A percentile compares a stretch with the other conserved stretches of the same genome.
phyloP scores from a whole-genome alignment of 2,113 vertebrate genomes.

The Emydocephalus ijimae region DNA sequence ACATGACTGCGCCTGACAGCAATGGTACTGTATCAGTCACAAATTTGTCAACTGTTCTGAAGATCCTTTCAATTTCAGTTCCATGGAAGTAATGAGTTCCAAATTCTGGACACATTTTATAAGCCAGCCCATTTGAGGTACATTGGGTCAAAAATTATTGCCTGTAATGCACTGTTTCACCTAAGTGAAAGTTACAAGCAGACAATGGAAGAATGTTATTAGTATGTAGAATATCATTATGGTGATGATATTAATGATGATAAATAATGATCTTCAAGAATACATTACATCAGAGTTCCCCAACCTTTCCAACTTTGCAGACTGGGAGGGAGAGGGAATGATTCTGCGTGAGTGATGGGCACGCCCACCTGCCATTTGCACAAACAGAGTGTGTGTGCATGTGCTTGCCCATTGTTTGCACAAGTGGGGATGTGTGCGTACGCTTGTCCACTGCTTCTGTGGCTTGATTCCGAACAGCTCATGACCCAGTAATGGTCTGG shows the following conservation, averaged over 20 bases:
- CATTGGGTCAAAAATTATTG: not conserved
- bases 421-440: too few species aligned
- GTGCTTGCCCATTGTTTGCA: too few species aligned
- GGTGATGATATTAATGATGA: not conserved
- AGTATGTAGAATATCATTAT: not conserved
- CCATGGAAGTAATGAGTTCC: not conserved
- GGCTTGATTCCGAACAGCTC: too few species aligned
- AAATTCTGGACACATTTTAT: not conserved
- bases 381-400: too few species aligned
- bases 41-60: not conserved
- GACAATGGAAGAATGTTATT: not conserved
- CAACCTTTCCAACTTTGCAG: too few species aligned
- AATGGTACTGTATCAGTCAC: not conserved
- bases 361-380: too few species aligned
- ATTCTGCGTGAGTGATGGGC: too few species aligned
- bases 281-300: too few species aligned
- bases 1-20: not conserved
- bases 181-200: not conserved
- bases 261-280: not conserved
- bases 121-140: not conserved
- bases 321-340: too few species aligned
- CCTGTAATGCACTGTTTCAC: not conserved
- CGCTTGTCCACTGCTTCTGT: too few species aligned
- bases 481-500: too few species aligned
- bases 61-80: not conserved